These are phyloP conservation scores for Macquaria ambigua DNA, from an alignment of 2,113 vertebrate genomes.

Conservation along the genomic window DNA sequence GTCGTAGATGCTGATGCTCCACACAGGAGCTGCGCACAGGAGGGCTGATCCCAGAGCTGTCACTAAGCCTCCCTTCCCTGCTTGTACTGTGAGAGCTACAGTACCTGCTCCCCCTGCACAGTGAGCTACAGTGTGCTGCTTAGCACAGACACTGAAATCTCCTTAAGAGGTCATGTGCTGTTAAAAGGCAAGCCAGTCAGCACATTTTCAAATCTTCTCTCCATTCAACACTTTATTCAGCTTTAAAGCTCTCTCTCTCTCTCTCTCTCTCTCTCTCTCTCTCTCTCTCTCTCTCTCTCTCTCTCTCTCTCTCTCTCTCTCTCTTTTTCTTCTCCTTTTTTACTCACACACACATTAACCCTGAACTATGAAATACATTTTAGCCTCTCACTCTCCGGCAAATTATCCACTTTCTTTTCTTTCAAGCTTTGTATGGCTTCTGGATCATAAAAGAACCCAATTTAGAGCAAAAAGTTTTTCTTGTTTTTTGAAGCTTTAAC, in stretches of 20 bases:
- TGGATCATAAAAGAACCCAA: background rate
- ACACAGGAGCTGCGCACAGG: conserved; percentile 18
- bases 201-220: conserved; percentile 67
- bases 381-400: background rate
- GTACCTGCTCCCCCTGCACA: conserved; percentile 47
- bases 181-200: conserved; percentile 68
- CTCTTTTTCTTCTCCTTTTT: too few species aligned
- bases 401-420: background rate
- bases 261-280: background rate
- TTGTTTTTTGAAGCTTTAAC: too few species aligned
- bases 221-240: conserved; percentile 42
- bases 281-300: background rate
- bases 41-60: conserved; percentile 60
- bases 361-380: conserved; percentile 22
- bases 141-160: conserved; percentile 71
- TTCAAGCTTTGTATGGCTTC: background rate
- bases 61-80: conserved; percentile 38
- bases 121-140: conserved; percentile 52
- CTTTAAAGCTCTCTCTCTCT: conserved; percentile 25
- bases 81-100: conserved; percentile 32
- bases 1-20: conserved; percentile 10
- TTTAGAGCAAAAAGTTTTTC: background rate
- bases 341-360: background rate
- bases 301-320: background rate
- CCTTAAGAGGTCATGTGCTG: conserved; percentile 77